These are phyloP conservation scores for Rhincodon typus DNA, from an alignment of 2,797 vertebrate genomes.

Conservation along the genomic window DNA sequence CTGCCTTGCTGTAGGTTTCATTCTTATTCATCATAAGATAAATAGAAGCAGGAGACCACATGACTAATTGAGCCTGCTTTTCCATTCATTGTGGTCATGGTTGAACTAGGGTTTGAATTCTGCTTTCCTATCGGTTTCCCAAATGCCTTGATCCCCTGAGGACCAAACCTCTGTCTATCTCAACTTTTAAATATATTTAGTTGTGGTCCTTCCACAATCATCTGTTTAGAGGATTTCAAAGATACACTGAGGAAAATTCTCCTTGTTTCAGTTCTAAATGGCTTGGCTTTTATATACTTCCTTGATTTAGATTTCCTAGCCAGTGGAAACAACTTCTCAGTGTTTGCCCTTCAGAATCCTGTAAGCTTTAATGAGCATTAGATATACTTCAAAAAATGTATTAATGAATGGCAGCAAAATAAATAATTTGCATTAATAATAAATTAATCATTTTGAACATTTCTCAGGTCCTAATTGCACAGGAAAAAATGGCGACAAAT, in stretches of 20 bases:
- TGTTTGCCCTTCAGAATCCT: no score
- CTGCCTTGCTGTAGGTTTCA: not conserved
- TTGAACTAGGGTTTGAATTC: not conserved
- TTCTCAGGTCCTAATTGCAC: conserved; percentile 86
- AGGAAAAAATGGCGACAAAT: conserved; percentile 99
- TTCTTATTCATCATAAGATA: not conserved
- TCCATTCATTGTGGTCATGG: not conserved
- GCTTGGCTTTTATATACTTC: no score
- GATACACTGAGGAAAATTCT: not conserved
- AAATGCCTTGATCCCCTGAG: not conserved
- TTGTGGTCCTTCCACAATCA: not conserved
- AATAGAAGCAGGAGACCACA: not conserved
- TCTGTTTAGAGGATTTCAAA: not conserved
- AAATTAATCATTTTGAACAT: not conserved
- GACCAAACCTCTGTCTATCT: not conserved
- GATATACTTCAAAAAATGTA: not conserved
- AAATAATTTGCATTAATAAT: not conserved
- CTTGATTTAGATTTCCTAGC: not conserved
- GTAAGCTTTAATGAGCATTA: no score
- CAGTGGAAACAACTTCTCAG: not conserved
- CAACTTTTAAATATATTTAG: not conserved
- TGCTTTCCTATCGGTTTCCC: not conserved
- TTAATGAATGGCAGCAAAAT: not conserved
- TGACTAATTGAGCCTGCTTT: not conserved
- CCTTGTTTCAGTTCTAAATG: not conserved